Evolutionary conservation across 2,888 invertebrate genomes (phyloP), one percentile per base, ranked within the genome.

Genomic region (Phyto melanocephala): DNA sequence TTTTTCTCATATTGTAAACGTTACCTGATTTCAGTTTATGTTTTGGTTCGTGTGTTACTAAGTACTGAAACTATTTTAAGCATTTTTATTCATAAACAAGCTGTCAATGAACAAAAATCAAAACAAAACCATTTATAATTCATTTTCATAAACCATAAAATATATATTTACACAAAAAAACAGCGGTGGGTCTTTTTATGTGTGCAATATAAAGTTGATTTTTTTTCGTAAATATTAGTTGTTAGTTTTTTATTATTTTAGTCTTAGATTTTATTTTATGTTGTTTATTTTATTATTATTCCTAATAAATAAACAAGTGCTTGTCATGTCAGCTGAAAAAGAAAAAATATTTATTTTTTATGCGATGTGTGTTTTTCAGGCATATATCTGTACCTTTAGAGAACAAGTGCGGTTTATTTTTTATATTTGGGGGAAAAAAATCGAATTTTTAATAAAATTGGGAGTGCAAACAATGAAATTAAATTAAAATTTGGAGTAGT

Each of bases 161-260:
- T 63, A 22, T 74, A 60, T 76, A 63, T 78, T 58, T 33, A 70
- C 56, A 50, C n/a, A n/a, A n/a, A 56, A 62, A 56, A 42, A 4
- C 78, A 78, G 78, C 78, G 78, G 78, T 74, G 37, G 81, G 81
- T 81, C 77, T 63, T 35, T 76, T 56, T 65, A 22, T 56, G 33
- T 47, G n/a, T 63, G 3, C 6, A 5, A 28, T n/a, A 54, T 33
- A 35, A 4, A 47, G n/a, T 37, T 37, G 6, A 37, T n/a, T 7
- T 17, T 15, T 22, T 1, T 54, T 63, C 42, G n/a, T n/a, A n/a
- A n/a, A n/a, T n/a, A n/a, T n/a, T n/a, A n/a, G n/a, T n/a, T n/a
- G n/a, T 63, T 42, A 2, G 6, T 28, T 28, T 28, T 6, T n/a
- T 28, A 13, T 15, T 52, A 52, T 13, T 20, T 50, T 67, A 58